Percentiles rank a stretch among this genome's conserved stretches.
phyloP scores from a whole-genome alignment of 1,140 invertebrate genomes.

The Meloidogyne chitwoodi region DNA sequence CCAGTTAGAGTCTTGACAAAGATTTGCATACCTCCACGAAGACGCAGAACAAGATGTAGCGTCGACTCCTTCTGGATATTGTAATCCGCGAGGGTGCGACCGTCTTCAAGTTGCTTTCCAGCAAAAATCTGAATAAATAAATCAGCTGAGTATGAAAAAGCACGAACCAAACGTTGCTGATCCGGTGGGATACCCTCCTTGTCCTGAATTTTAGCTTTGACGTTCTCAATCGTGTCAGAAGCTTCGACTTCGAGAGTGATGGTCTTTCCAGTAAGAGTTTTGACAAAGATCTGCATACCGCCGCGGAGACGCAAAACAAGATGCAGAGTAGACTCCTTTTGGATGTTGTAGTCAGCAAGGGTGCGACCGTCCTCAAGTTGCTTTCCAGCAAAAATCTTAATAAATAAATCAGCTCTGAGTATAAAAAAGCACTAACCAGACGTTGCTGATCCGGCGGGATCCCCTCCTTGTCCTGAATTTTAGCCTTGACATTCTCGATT shows the following conservation, averaged over 20 bases:
- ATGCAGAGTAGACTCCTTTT: constrained; percentile 67
- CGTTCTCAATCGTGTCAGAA: constrained; percentile 63
- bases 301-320: constrained; percentile 72
- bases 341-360: constrained; percentile 69
- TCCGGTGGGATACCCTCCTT: constrained; percentile 65
- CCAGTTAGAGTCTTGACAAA: constrained; percentile 64
- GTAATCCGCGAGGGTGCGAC: constrained; percentile 65
- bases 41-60: constrained; percentile 68
- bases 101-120: constrained; percentile 60
- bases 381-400: constrained; percentile 59
- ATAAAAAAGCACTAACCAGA: constrained; percentile 46
- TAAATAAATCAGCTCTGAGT: no score
- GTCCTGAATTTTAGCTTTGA: constrained; percentile 65
- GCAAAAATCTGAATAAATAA: neutral
- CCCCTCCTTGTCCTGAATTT: constrained; percentile 64
- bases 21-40: constrained; percentile 69
- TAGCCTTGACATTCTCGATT: constrained; percentile 62
- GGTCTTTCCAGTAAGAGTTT: constrained; percentile 64
- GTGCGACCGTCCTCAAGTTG: constrained; percentile 61
- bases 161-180: neutral
- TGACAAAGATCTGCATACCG: constrained; percentile 64
- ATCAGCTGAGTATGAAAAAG: neutral
- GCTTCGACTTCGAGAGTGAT: constrained; percentile 65
- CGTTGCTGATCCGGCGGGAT: constrained; percentile 34
- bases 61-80: constrained; percentile 73